These are phyloP conservation scores for Ctenopoma kingsleyae DNA, from an alignment of 2,797 vertebrate genomes.

Conservation along the genomic window DNA sequence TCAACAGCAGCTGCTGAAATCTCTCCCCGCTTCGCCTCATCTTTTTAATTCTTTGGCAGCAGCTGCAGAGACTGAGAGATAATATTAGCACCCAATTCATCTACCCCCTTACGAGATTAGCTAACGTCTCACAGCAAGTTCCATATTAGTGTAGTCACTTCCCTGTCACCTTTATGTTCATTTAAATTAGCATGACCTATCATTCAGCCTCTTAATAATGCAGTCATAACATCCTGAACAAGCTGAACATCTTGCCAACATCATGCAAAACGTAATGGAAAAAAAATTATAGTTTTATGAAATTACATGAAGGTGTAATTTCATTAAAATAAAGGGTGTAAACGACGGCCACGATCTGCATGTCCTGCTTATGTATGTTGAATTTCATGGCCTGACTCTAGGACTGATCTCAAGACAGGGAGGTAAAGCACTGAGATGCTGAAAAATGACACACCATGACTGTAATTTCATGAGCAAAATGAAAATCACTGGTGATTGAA, in stretches of 20 bases:
- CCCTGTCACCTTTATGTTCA: constrained; percentile 30
- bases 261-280: not conserved
- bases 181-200: constrained; percentile 22
- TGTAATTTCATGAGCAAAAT: constrained; percentile 59
- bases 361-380: not conserved
- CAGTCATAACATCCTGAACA: not conserved
- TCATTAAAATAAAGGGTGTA: not conserved
- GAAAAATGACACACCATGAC: constrained; percentile 33
- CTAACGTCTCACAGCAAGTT: constrained; percentile 12
- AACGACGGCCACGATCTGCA: not conserved
- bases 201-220: not conserved
- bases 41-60: constrained; percentile 42
- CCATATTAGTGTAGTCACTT: constrained; percentile 35
- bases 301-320: not conserved
- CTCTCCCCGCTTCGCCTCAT: constrained; percentile 17
- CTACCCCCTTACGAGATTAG: constrained; percentile 37
- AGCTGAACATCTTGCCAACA: not conserved
- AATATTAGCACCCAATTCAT: constrained; percentile 67
- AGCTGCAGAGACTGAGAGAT: constrained; percentile 60
- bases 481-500: constrained; percentile 63
- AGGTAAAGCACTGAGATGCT: constrained; percentile 8
- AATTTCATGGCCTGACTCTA: constrained; percentile 7
- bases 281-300: not conserved
- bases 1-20: constrained; percentile 44
- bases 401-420: not conserved